Evolutionary conservation across 2,888 invertebrate species (phyloP).

Genomic region (Acrobasis suavella): DNA sequence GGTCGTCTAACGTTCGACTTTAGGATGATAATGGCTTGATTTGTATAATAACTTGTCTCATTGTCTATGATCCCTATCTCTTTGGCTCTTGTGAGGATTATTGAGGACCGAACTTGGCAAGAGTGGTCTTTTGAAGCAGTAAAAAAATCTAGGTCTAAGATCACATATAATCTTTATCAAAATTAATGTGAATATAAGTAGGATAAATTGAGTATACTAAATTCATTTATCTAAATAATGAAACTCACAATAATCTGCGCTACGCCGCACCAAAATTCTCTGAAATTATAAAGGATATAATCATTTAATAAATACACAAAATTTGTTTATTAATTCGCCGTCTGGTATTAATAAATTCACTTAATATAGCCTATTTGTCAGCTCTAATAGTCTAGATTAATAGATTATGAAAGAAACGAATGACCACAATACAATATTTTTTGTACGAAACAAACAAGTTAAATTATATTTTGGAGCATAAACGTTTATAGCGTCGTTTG

Average conservation of each 20-base stretch:
- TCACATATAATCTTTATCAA: not conserved
- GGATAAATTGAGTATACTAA: not conserved
- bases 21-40: too few species aligned
- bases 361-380: not conserved
- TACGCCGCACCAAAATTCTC: slow-evolving; percentile 35
- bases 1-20: too few species aligned
- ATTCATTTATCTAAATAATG: not conserved
- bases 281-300: slow-evolving; percentile 33
- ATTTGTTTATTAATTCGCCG: slow-evolving; percentile 1
- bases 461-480: not conserved
- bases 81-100: too few species aligned
- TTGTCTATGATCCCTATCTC: too few species aligned
- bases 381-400: not conserved
- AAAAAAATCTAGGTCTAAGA: too few species aligned
- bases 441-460: not conserved
- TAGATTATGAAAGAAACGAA: not conserved
- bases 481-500: too few species aligned
- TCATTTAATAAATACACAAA: not conserved
- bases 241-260: slow-evolving; percentile 44
- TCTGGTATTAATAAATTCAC: not conserved
- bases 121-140: too few species aligned
- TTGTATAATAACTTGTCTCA: too few species aligned
- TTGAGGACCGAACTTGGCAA: too few species aligned
- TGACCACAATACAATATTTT: not conserved
- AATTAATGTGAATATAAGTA: not conserved